Evolutionary conservation across 2,888 invertebrate genomes (phyloP), one percentile per base, ranked within the genome.

Genomic region (Phyllotreta cruciferae): DNA sequence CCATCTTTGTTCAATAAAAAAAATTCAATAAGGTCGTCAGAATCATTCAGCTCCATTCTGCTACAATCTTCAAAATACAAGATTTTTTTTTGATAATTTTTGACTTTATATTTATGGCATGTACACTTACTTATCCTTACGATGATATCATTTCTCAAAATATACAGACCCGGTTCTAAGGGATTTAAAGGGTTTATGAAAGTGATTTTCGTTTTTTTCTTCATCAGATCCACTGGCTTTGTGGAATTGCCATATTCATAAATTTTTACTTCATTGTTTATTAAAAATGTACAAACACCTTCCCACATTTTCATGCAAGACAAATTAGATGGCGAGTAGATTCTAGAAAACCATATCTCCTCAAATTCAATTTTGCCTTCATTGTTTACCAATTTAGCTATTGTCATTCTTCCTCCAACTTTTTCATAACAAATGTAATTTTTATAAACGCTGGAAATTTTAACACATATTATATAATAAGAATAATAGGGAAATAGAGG

Each of bases 361-460:
- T 72, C 69, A n/a, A 79, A 64, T 14, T 72, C 70, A 35, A 72
- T 71, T 7, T 68, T 66, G 34, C 74, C 75, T 11, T 71, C 66
- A 5, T 71, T 63, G n/a, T 68, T 71, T 14, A 45, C 68, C 8
- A 80, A 56, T 70, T 78, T 77, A 3, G 75, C 73, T 10, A 81
- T 78, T 0, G 78, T 78, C 60, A 81, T 75, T 58, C 78, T 67
- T 3, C 80, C 80, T 8, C 78, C 77, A 6, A 74, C 69, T 70
- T 78, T 78, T 63, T 81, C 79, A 61, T 79, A 78, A 60, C 81
- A 81, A 13, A 81, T 73, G 62, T 76, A 78, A 47, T 78, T 76
- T 62, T 76, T 77, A 65, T 76, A 80, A 39, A 77, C 73, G 64
- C 80, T 80, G 53, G 52, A 80, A 77, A 9, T n/a, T 13, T 14